These are phyloP conservation scores for Chionoecetes opilio DNA, from an alignment of 1,140 invertebrate species.

Conservation along the genomic window DNA sequence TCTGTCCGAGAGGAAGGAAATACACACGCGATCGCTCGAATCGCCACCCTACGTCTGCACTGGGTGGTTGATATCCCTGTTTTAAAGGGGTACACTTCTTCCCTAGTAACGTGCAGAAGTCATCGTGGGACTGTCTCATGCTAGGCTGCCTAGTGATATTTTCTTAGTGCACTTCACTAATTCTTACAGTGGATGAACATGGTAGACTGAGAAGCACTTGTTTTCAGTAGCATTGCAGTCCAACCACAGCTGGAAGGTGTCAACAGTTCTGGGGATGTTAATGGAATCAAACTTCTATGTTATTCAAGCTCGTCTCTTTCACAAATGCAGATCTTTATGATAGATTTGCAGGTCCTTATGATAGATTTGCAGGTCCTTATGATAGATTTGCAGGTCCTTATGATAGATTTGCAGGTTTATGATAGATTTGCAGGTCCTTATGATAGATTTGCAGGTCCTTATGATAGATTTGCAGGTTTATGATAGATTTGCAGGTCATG, in stretches of 20 bases:
- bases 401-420: no score
- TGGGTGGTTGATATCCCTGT: constrained; percentile 35
- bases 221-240: constrained; percentile 66
- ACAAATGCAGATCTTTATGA: constrained; percentile 55
- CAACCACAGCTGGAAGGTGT: constrained; percentile 64
- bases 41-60: neutral
- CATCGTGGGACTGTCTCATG: constrained; percentile 53
- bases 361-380: no score
- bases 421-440: no score
- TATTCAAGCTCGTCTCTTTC: constrained; percentile 69
- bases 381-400: no score
- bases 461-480: no score
- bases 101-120: neutral
- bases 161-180: constrained; percentile 73
- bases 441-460: no score
- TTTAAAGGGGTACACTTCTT: constrained; percentile 38
- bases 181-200: constrained; percentile 59
- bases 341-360: no score
- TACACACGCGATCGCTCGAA: neutral
- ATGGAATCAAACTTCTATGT: constrained; percentile 77
- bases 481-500: no score
- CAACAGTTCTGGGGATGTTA: constrained; percentile 77
- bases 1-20: neutral
- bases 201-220: constrained; percentile 67
- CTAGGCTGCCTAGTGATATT: constrained; percentile 75